phyloP scores from a whole-genome alignment of 2,113 vertebrate genomes.

The Amazona vittata region DNA sequence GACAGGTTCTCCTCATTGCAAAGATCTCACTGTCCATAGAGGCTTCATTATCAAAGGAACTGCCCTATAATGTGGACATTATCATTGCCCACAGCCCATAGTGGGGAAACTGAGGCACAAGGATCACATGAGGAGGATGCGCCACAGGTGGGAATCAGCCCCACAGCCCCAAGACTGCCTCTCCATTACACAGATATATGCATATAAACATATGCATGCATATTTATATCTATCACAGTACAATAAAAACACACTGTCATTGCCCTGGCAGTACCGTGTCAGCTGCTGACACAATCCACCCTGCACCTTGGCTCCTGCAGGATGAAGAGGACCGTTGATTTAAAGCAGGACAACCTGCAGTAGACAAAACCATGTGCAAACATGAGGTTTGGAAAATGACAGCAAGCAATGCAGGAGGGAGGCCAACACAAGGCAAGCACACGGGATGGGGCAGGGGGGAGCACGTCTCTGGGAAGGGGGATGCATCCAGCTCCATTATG shows the following conservation, averaged over 20 bases:
- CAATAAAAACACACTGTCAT: background rate
- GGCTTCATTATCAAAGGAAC: background rate
- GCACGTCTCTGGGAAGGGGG: accelerated
- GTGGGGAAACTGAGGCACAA: background rate
- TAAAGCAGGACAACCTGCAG: background rate
- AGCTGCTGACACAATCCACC: background rate
- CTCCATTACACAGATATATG: background rate
- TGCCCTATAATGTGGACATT: background rate
- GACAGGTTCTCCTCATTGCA: background rate
- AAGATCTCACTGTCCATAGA: background rate
- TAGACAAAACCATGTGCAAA: background rate
- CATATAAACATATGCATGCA: accelerated
- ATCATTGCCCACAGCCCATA: background rate
- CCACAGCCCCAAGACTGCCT: background rate
- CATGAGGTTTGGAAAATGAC: background rate
- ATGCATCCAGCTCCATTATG: background rate
- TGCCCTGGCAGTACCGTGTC: background rate
- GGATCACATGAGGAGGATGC: background rate
- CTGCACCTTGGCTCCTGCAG: background rate
- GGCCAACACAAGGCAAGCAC: background rate
- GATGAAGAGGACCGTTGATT: background rate
- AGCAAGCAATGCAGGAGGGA: background rate
- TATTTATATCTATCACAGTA: background rate
- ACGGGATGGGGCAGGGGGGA: background rate
- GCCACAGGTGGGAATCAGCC: background rate